A percentile compares a stretch with the other conserved stretches of the same genome.
phyloP scores from a whole-genome alignment of 2,113 vertebrate species.

The Plectropomus leopardus region DNA sequence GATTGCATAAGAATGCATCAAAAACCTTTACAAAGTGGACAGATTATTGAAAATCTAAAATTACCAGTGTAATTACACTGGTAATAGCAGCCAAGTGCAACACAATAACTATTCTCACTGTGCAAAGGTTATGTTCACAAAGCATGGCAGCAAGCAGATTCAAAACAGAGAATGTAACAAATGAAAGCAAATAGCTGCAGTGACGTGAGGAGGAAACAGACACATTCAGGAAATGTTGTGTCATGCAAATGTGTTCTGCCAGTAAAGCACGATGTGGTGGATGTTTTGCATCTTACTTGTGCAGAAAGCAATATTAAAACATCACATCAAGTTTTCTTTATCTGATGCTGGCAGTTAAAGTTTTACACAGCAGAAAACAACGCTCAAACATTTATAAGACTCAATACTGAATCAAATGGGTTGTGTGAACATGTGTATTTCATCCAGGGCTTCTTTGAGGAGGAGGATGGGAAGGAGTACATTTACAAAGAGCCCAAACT shows the following conservation, averaged over 20 bases:
- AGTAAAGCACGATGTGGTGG: neutral
- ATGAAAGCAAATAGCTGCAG: neutral
- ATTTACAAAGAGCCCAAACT: slow-evolving; percentile 99
- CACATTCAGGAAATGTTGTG: neutral
- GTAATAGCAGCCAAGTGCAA: no score
- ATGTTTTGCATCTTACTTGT: neutral
- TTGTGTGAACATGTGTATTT: slow-evolving; percentile 2
- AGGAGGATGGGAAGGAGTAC: slow-evolving; percentile 97
- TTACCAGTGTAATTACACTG: neutral
- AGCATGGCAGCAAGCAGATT: neutral
- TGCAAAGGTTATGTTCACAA: neutral
- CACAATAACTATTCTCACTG: neutral
- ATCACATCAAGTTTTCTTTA: no score
- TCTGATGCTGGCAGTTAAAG: neutral
- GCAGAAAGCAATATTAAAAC: neutral
- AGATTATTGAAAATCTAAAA: no score
- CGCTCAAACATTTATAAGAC: neutral
- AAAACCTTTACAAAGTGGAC: no score
- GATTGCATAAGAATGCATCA: no score
- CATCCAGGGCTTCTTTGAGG: slow-evolving; percentile 93
- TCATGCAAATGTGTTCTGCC: neutral
- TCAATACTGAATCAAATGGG: neutral
- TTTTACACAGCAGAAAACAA: neutral
- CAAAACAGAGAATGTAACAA: neutral
- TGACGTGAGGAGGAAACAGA: neutral